A percentile compares a stretch with the other conserved stretches of the same genome.
Evolutionary conservation across 2,113 vertebrate genomes (phyloP).

Genomic region (Mungos mungo): DNA sequence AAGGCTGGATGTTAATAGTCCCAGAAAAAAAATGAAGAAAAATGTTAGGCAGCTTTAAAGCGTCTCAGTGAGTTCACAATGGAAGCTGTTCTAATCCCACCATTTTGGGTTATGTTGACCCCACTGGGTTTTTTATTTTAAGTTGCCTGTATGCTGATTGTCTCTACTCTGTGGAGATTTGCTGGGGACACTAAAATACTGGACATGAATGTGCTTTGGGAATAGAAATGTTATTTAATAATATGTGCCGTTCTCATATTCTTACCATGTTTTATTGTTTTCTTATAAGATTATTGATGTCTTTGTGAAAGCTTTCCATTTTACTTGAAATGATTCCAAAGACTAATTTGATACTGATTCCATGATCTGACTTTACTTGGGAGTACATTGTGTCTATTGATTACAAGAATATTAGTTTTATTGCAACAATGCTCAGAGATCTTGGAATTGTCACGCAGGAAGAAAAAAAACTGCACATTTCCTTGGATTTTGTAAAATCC

Average conservation of each 20-base stretch:
- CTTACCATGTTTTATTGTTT: background rate
- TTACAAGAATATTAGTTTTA: slow-evolving; percentile 4
- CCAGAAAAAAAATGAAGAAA: background rate
- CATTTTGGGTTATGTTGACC: background rate
- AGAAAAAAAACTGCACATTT: background rate
- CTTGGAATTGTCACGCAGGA: background rate
- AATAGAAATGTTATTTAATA: background rate
- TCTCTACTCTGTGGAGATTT: background rate
- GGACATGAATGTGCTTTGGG: background rate
- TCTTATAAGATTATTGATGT: background rate
- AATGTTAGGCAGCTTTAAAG: background rate
- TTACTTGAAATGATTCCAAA: background rate
- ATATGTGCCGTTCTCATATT: background rate
- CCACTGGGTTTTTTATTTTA: background rate
- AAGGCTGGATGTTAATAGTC: background rate
- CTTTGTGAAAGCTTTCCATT: background rate
- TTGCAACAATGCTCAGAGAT: background rate
- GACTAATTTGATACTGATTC: background rate
- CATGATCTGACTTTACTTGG: background rate
- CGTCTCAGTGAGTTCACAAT: background rate
- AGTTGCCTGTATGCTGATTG: background rate
- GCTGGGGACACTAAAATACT: background rate
- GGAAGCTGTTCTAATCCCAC: background rate
- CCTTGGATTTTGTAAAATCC: background rate
- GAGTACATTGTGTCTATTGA: background rate